Conservation (phyloP, 2,888 invertebrate genomes). For the Arge pagana region DNA sequence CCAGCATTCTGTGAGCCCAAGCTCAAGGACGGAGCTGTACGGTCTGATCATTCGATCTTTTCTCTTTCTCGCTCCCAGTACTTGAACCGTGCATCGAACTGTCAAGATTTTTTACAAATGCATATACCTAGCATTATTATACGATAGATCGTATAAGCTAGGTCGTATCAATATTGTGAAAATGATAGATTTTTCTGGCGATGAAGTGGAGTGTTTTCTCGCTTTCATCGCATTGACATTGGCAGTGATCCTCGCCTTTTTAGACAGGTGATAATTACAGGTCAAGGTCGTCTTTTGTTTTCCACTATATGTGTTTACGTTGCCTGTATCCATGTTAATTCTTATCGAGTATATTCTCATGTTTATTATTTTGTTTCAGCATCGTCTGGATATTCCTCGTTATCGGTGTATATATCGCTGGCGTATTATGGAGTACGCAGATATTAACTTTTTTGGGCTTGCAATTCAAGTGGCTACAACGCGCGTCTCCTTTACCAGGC, state of each 20-base stretch:
- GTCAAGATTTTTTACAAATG: too few relatives aligned
- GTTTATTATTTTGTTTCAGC: slow-evolving; percentile 33
- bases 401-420: slow-evolving; percentile 37
- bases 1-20: too few relatives aligned
- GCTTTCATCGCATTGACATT: slow-evolving; percentile 15
- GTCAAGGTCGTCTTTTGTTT: too few relatives aligned
- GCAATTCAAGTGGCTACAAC: slow-evolving; percentile 33
- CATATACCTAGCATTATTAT: too few relatives aligned
- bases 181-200: slow-evolving; percentile 13
- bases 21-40: too few relatives aligned
- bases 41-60: too few relatives aligned
- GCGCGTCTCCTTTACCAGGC: slow-evolving; percentile 3
- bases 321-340: not conserved
- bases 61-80: too few relatives aligned
- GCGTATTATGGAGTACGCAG: slow-evolving; percentile 43
- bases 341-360: not conserved
- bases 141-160: too few relatives aligned
- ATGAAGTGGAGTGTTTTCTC: slow-evolving; percentile 12
- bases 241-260: slow-evolving; percentile 4
- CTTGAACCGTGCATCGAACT: too few relatives aligned
- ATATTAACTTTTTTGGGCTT: slow-evolving; percentile 36
- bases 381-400: slow-evolving; percentile 41
- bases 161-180: not conserved
- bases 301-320: too few relatives aligned
- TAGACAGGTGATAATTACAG: slow-evolving; percentile 16